Conservation (phyloP, 2,888 invertebrate genomes). For the Melieria crassipennis region DNA sequence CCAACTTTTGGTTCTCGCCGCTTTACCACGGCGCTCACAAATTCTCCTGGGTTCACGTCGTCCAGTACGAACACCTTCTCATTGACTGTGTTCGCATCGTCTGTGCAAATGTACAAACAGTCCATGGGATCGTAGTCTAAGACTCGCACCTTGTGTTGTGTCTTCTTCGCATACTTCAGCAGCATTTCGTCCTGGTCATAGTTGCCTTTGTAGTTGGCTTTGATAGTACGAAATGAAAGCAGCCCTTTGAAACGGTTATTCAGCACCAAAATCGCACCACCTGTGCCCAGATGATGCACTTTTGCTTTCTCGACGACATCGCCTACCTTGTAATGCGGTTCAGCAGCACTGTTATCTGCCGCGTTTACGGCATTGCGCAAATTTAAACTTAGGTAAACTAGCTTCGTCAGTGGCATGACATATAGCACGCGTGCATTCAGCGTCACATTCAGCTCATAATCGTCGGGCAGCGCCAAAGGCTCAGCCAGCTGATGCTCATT, state of each 20-base stretch:
- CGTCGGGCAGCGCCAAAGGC: slow-evolving; percentile 61
- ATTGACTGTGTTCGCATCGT: slow-evolving; percentile 69
- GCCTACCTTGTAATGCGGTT: slow-evolving; percentile 66
- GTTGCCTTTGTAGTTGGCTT: slow-evolving; percentile 58
- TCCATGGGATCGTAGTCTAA: slow-evolving; percentile 75
- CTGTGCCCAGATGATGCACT: slow-evolving; percentile 66
- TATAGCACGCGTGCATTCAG: slow-evolving; percentile 74
- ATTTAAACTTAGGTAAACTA: slow-evolving; percentile 71
- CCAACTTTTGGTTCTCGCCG: slow-evolving; percentile 66
- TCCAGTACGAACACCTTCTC: slow-evolving; percentile 69
- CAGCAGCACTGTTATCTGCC: slow-evolving; percentile 41
- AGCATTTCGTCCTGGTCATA: slow-evolving; percentile 63
- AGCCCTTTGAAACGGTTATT: slow-evolving; percentile 59
- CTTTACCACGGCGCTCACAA: slow-evolving; percentile 69
- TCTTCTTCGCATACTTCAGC: slow-evolving; percentile 60
- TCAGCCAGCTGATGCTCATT: slow-evolving; percentile 63
- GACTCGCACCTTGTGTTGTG: slow-evolving; percentile 70
- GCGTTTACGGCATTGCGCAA: slow-evolving; percentile 43
- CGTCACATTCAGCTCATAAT: slow-evolving; percentile 65
- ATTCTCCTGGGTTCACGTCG: slow-evolving; percentile 69
- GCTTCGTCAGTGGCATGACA: slow-evolving; percentile 74
- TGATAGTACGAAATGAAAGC: slow-evolving; percentile 58
- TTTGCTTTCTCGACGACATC: slow-evolving; percentile 71
- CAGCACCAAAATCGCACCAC: slow-evolving; percentile 63
- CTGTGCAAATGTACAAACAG: slow-evolving; percentile 74